Conservation (phyloP, 2,888 invertebrate species). For the Melieria picta region DNA sequence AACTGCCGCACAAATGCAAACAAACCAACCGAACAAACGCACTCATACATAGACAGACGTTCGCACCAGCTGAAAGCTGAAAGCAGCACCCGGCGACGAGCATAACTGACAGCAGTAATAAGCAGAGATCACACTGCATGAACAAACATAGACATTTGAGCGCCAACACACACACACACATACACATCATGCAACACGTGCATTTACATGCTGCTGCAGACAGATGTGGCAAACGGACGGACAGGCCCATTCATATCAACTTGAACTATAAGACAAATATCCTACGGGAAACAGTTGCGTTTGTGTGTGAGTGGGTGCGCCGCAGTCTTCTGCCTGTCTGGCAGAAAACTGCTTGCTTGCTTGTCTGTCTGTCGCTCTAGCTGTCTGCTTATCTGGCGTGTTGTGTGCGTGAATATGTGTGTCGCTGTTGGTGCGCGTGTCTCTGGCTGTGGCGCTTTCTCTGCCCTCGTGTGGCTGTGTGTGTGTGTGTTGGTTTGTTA, state of each 20-base stretch:
- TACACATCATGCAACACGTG: neutral
- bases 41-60: neutral
- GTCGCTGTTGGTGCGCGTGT: conserved; percentile 8
- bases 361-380: conserved; percentile 8
- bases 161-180: neutral
- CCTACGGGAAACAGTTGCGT: conserved; percentile 36
- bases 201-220: conserved; percentile 7
- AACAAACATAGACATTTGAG: neutral
- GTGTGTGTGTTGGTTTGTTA: conserved; percentile 49
- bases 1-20: neutral
- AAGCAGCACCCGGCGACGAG: too few species aligned
- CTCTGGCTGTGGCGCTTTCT: conserved; percentile 50
- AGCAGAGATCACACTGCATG: too few species aligned
- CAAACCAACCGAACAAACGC: neutral
- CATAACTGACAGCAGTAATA: too few species aligned
- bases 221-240: neutral
- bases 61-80: too few species aligned
- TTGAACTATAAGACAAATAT: conserved; percentile 36
- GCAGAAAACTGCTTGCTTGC: too few species aligned
- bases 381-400: conserved; percentile 9
- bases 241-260: neutral
- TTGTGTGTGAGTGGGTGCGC: neutral
- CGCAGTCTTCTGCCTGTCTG: conserved; percentile 11
- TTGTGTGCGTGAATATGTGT: conserved; percentile 21
- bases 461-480: conserved; percentile 48